A percentile compares a stretch with the other conserved stretches of the same genome.
These are phyloP conservation scores for Engystomops pustulosus DNA, from an alignment of 2,113 vertebrate genomes.

Conservation along the genomic window DNA sequence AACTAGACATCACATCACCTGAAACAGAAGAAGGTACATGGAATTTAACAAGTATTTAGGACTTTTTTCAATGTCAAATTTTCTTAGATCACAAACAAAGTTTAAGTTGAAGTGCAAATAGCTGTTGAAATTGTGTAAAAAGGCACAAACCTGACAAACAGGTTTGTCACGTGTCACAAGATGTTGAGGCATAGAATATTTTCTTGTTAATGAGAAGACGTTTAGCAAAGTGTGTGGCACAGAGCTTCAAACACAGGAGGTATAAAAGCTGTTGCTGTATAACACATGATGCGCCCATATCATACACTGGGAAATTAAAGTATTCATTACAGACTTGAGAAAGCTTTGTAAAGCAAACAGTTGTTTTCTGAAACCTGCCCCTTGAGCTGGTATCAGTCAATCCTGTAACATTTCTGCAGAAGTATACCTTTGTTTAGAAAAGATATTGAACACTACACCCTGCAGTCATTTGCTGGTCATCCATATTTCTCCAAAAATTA, in stretches of 20 bases:
- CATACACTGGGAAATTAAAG: not conserved
- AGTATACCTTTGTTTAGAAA: not conserved
- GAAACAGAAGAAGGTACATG: not conserved
- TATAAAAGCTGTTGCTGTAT: not conserved
- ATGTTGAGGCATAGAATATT: slow-evolving; percentile 4
- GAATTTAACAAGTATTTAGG: slow-evolving; percentile 10
- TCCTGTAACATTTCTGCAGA: not conserved
- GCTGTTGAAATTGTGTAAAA: slow-evolving; percentile 32
- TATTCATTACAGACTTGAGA: not conserved
- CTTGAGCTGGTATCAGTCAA: not conserved
- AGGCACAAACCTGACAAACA: slow-evolving; percentile 34
- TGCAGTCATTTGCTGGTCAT: not conserved
- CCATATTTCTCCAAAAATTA: too few species aligned
- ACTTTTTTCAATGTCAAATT: slow-evolving; percentile 28
- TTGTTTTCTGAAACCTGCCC: not conserved
- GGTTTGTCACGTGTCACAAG: slow-evolving; percentile 38
- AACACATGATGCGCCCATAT: not conserved
- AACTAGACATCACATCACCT: not conserved
- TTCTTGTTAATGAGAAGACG: slow-evolving; percentile 13
- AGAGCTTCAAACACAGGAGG: not conserved
- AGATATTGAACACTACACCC: not conserved
- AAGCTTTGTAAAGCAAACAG: not conserved
- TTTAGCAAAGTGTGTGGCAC: slow-evolving; percentile 14
- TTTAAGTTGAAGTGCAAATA: slow-evolving; percentile 37
- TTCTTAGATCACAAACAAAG: slow-evolving; percentile 6